Evolutionary conservation across 2,888 invertebrate genomes (phyloP).

Genomic region (Tipula confusa): DNA sequence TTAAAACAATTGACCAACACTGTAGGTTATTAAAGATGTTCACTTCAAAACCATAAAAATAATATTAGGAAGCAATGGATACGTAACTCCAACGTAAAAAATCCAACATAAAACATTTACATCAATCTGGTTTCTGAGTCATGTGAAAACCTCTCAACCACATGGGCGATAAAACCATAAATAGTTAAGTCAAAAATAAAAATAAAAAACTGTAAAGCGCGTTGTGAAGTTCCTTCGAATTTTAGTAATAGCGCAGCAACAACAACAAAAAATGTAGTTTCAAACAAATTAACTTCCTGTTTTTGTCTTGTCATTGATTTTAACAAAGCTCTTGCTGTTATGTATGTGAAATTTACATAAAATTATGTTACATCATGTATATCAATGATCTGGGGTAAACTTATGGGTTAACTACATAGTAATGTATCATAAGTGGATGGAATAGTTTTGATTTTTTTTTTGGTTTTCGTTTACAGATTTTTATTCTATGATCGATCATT

Average conservation of each 20-base stretch:
- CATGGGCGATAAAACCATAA: not conserved
- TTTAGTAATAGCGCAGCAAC: too few species aligned
- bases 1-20: too few species aligned
- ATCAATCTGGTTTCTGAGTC: too few species aligned
- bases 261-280: not conserved
- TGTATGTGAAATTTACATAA: not conserved
- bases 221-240: not conserved
- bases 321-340: not conserved
- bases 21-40: too few species aligned
- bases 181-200: not conserved
- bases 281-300: constrained; percentile 20
- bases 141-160: too few species aligned
- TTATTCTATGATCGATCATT: not conserved
- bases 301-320: not conserved
- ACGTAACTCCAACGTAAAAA: too few species aligned
- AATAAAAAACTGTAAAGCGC: not conserved
- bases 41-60: too few species aligned
- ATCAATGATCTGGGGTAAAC: not conserved
- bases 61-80: too few species aligned
- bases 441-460: not conserved
- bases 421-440: not conserved
- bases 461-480: not conserved
- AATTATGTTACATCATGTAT: not conserved
- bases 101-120: too few species aligned
- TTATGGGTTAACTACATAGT: not conserved